These are phyloP conservation scores for Portevinia maculata DNA, from an alignment of 2,888 invertebrate genomes.

Conservation along the genomic window DNA sequence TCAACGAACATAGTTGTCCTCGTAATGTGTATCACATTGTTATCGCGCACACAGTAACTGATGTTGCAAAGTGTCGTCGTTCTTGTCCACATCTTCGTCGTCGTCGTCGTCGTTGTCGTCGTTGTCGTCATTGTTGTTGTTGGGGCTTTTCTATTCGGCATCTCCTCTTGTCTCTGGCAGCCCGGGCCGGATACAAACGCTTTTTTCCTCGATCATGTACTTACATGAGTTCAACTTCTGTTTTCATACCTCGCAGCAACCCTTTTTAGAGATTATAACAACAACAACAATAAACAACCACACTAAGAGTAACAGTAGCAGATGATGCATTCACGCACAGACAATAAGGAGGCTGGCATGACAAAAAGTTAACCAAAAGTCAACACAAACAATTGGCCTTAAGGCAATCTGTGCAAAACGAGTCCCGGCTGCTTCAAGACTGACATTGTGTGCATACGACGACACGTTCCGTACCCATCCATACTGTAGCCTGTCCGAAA, in stretches of 20 bases:
- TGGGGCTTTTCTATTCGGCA: slow-evolving; percentile 6
- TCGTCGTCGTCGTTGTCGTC: background rate
- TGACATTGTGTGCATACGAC: slow-evolving; percentile 23
- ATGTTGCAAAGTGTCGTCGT: slow-evolving; percentile 42
- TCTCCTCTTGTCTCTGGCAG: too few species aligned
- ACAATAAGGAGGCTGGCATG: background rate
- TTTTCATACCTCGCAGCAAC: slow-evolving; percentile 44
- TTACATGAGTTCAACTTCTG: slow-evolving; percentile 43
- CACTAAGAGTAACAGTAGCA: background rate
- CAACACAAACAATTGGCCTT: slow-evolving; percentile 20
- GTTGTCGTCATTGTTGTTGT: background rate
- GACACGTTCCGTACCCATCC: too few species aligned
- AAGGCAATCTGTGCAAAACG: too few species aligned
- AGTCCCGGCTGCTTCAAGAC: too few species aligned
- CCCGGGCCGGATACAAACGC: slow-evolving; percentile 8
- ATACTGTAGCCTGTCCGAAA: background rate
- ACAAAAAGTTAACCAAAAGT: background rate
- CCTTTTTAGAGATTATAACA: slow-evolving; percentile 10
- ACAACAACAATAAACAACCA: background rate
- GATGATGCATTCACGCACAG: background rate
- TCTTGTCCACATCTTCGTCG: background rate
- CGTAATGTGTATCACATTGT: slow-evolving; percentile 57
- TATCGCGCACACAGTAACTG: slow-evolving; percentile 49
- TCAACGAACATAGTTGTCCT: slow-evolving; percentile 41
- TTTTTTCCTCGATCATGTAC: slow-evolving; percentile 3